Percentiles rank a stretch among this genome's conserved stretches.
Evolutionary conservation across 2,888 invertebrate species (phyloP).

Genomic region (Unio pictorum): DNA sequence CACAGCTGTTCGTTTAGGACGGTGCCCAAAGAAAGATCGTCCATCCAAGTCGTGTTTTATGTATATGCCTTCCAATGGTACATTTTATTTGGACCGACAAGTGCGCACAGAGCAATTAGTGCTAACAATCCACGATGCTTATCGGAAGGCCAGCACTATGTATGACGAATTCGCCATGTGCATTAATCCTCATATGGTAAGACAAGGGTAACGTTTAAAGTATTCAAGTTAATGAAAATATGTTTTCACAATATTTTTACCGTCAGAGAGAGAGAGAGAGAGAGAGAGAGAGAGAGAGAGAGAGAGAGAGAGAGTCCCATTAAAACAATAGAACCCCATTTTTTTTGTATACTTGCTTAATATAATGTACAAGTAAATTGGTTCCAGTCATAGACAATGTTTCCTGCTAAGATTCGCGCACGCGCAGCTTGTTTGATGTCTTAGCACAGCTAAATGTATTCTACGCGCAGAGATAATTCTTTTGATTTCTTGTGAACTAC

Average conservation of each 20-base stretch:
- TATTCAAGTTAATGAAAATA: background rate
- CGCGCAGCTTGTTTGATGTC: too few relatives aligned
- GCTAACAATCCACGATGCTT: constrained; percentile 62
- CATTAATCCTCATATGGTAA: constrained; percentile 21
- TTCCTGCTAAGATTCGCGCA: too few relatives aligned
- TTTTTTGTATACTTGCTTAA: background rate
- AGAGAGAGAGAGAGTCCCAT: too few relatives aligned
- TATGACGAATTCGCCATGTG: constrained; percentile 38
- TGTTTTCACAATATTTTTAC: too few relatives aligned
- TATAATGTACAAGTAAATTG: too few relatives aligned
- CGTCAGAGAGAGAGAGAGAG: too few relatives aligned
- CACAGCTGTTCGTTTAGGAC: constrained; percentile 61
- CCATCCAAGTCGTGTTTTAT: constrained; percentile 60
- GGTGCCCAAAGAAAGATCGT: constrained; percentile 65
- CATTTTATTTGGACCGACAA: constrained; percentile 59
- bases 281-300: too few relatives aligned
- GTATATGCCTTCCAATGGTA: constrained; percentile 58
- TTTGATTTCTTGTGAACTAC: too few relatives aligned
- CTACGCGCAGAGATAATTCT: too few relatives aligned
- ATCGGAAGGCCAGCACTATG: constrained; percentile 46
- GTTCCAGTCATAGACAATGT: too few relatives aligned
- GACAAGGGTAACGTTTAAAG: background rate
- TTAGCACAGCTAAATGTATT: too few relatives aligned
- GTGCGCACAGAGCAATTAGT: constrained; percentile 64
- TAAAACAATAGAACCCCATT: background rate